Conservation (phyloP, 1,140 invertebrate species). For the Lysiphlebus fabarum region DNA sequence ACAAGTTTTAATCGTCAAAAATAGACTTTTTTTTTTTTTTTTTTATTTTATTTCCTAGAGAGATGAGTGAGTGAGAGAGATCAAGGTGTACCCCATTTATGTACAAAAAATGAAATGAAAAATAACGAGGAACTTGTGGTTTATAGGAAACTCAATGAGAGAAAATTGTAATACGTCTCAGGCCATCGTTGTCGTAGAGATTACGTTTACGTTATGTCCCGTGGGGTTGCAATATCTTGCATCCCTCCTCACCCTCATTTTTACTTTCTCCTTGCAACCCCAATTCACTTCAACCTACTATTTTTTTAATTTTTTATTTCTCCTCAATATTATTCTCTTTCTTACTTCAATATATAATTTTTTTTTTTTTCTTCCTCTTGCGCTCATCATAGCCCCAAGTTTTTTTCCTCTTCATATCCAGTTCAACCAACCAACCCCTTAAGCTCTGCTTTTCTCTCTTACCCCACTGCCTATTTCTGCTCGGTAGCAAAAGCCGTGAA, state of each 20-base stretch:
- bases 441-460: conserved; percentile 1
- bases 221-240: conserved; percentile 57
- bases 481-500: conserved; percentile 14
- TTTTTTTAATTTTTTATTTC: conserved; percentile 16
- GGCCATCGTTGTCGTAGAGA: conserved; percentile 46
- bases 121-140: conserved; percentile 21
- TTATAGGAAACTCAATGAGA: conserved; percentile 38
- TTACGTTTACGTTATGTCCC: conserved; percentile 49
- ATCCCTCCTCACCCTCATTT: conserved; percentile 36
- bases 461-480: not conserved
- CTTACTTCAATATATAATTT: conserved; percentile 20
- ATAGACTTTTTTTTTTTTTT: no score
- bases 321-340: conserved; percentile 18
- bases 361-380: conserved; percentile 1
- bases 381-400: not conserved
- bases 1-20: conserved; percentile 12
- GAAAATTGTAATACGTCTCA: conserved; percentile 51
- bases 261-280: not conserved
- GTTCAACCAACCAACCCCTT: conserved; percentile 11
- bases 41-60: no score
- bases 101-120: conserved; percentile 22
- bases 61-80: conserved; percentile 28
- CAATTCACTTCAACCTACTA: conserved; percentile 12
- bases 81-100: conserved; percentile 53
- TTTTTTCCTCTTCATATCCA: conserved; percentile 1